Base-by-base conservation (phyloP, 2,113 vertebrate species). In the Pseudorectes ferrugineus region DNA sequence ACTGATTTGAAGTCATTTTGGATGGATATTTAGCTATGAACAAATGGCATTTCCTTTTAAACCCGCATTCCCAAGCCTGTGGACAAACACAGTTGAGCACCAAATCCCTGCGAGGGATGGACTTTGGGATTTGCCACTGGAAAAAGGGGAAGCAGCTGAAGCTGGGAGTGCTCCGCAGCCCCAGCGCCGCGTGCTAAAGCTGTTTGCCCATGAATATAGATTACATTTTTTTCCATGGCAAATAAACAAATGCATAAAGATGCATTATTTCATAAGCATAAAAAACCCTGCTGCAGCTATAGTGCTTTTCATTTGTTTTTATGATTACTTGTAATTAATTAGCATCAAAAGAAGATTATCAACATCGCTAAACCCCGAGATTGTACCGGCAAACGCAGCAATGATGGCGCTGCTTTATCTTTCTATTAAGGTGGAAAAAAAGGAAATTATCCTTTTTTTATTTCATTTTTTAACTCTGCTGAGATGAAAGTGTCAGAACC, bases 321-420 rank as follows among this genome's bases (percentile, higher is more conserved):
- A 97, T 97, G 98, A 98, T 97, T 88, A 96, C 96, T 97, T 96
- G 95, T 98, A 94, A 98, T 97, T 98, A 98, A 98, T 98, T 97
- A 97, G 97, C 97, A 98, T 97, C 97, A 95, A 97, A 97, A 98
- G 96, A 72, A 97, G 97, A 97, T 98, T 96, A 97, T 96, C 97
- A 95, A 85, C 95, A 92, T 87, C 63, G 55, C 91, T 94, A 82
- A 94, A 93, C 65, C 42, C 49, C 17, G 58, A 94, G 97, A 97
- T 96, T 42, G 85, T 93, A 77, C 49, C 77, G 45, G 94, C 52
- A 75, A 95, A 95, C 43, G 85, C 85, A 79, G 95, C 91, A 75
- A 51, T 96, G 96, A 97, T 85, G 96, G 94, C 12, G 16, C 84
- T 88, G 72, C 76, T 84, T 97, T 92, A 73, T 95, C 78, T 86